A percentile compares a stretch with the other conserved stretches of the same genome.
Evolutionary conservation across 23 tunicate genomes (phyloP).

Genomic region (Botrylloides violaceus): DNA sequence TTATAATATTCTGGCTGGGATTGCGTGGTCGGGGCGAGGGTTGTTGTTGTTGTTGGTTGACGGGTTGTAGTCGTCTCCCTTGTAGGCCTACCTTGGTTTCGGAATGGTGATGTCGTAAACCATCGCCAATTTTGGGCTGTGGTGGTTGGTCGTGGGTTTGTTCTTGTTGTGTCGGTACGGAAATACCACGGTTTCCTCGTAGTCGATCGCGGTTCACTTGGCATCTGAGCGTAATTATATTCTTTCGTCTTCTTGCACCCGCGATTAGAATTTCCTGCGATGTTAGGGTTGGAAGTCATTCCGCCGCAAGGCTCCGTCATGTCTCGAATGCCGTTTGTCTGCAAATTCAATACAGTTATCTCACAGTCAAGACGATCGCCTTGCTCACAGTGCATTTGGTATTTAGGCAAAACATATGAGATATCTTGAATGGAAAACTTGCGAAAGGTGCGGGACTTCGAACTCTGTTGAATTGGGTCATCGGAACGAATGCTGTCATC

Average conservation of each 20-base stretch:
- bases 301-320: constrained; percentile 77
- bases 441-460: too few species aligned
- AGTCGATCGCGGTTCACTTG: not conserved
- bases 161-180: not conserved
- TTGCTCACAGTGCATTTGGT: too few species aligned
- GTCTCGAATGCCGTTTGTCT: constrained; percentile 42
- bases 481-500: too few species aligned
- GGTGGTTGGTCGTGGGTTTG: not conserved
- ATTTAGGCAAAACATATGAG: too few species aligned
- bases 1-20: not conserved
- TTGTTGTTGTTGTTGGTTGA: not conserved
- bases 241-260: constrained; percentile 34
- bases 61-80: not conserved
- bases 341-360: too few species aligned
- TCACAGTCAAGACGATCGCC: too few species aligned
- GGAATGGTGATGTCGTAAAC: not conserved
- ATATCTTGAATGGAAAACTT: too few species aligned
- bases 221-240: constrained; percentile 10
- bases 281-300: constrained; percentile 43
- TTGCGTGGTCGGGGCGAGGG: not conserved
- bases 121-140: not conserved
- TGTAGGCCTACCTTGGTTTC: not conserved
- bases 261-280: constrained; percentile 54
- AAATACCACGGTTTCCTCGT: constrained; percentile 7
- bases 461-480: too few species aligned